phyloP scores from a whole-genome alignment of 2,113 vertebrate species.

The Telmatochromis sp. region DNA sequence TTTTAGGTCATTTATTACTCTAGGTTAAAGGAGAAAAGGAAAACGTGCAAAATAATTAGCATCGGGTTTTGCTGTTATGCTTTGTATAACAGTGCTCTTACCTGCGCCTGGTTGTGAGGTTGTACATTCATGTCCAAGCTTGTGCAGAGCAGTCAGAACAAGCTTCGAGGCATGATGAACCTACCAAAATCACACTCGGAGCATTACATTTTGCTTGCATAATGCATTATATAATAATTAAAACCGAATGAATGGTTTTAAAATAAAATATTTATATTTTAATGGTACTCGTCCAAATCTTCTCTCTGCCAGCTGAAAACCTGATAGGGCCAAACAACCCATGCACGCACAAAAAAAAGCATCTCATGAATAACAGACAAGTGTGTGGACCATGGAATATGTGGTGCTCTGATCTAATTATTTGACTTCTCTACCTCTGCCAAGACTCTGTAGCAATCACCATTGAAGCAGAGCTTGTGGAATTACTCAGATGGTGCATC shows the following conservation, averaged over 20 bases:
- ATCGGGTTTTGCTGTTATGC: background rate
- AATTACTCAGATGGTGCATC: slow-evolving; percentile 7
- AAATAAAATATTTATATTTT: background rate
- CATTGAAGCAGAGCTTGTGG: slow-evolving; percentile 1
- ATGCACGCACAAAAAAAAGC: background rate
- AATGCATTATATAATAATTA: background rate
- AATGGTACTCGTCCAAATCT: background rate
- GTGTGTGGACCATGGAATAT: background rate
- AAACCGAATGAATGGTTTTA: background rate
- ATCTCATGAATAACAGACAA: slow-evolving; percentile 30
- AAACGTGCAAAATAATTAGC: background rate
- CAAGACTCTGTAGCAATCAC: slow-evolving; percentile 12
- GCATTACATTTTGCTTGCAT: background rate
- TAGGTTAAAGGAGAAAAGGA: background rate
- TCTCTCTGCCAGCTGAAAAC: background rate
- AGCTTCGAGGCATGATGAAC: background rate
- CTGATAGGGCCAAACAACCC: background rate
- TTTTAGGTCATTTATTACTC: background rate
- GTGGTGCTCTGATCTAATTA: slow-evolving; percentile 33
- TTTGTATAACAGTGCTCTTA: background rate
- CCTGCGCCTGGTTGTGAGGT: background rate
- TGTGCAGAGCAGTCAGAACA: background rate
- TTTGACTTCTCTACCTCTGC: slow-evolving; percentile 30
- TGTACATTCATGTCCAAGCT: background rate
- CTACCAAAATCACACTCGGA: background rate